Evolutionary conservation across 1,140 invertebrate genomes (phyloP), one percentile per base, ranked within the genome.

Genomic region (Zaprionus gabonicus): DNA sequence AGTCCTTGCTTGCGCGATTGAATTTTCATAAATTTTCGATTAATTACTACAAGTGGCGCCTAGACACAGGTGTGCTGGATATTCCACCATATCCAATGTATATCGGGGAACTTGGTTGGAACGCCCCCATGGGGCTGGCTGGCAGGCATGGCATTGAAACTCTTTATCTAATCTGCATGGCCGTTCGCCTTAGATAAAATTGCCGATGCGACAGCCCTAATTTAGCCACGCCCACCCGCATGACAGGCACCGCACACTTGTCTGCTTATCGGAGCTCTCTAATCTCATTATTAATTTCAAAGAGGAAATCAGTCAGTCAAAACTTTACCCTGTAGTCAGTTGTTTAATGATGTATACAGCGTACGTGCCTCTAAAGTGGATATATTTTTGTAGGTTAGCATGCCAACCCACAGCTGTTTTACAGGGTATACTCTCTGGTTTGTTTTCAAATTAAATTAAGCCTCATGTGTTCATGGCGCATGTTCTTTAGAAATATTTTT

Each of bases 401-500:
- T 41, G 13, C 15, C 38, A 41, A 13, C 38, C 3, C n/a, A 46
- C 5, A 46, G 41, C 13, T 38, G 10, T 23, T 13, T 20, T 49
- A 23, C 17, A 65, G 62, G 62, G 62, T 31, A 65, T 38, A 7
- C n/a, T 4, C 15, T 17, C 10, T 55, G 12, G 17, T 28, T 62
- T 46, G 15, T 28, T 46, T 27, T 46, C 5, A 25, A 23, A 38
- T 27, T 64, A n/a, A 55, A 36, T 65, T 53, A 36, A 36, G n/a
- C 34, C 44, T 66, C 0, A 28, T 23, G 56, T 65, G 31, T 10
- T 34, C 31, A 34, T 57, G 70, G 38, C 60, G 60, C 55, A 44
- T 67, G 63, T 59, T 59, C 63, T 49, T 53, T 53, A 23, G 64
- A 59, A 46, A 51, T 23, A 70, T 77, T 73, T 83, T 84, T 81